Evolutionary conservation across 2,888 invertebrate genomes (phyloP), one percentile per base, ranked within the genome.

Genomic region (Pegoplata infirma): DNA sequence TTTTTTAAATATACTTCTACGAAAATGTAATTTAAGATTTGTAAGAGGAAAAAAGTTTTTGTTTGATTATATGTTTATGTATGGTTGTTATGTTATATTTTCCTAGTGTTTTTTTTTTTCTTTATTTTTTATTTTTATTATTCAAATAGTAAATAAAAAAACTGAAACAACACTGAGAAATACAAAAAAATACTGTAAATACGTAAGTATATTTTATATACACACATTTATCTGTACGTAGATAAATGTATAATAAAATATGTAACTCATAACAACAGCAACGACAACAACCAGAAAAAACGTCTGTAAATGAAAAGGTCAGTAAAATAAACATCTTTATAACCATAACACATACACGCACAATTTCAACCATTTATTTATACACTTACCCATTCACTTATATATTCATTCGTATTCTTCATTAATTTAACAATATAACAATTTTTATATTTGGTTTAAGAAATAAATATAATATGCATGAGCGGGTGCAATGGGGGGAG

Each of bases 11-110:
- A 14, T 49, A 23, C 14, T 28, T 28, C 3, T 55, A 25, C 28
- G 12, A 58, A 72, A 78, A 73, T 58, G 53, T 69, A 73, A 78
- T 78, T 73, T 64, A 78, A 73, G 77, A 73, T 59, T 68, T 73
- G 16, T 49, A 25, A 63, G 36, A 75, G 32, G 51, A 28, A 56
- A 73, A 59, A 51, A 69, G 53, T 59, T 69, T 64, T 64, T 53
- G 47, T 69, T 59, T 78, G 68, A 74, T 74, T 78, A 56, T 53
- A 73, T 73, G 58, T 77, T 73, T 69, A 53, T 69, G 64, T 64
- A 47, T 36, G 73, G 28, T 74, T 68, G 63, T 78, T 69, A 73
- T 74, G 53, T 59, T 78, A 73, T 68, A 64, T 69, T 68, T 74
- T 55, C n/a, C 14, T 23, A 10, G 8, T 25, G 23, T 59, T 61